These are phyloP conservation scores for Hiodon tergisus DNA, from an alignment of 2,113 vertebrate species.

Conservation along the genomic window DNA sequence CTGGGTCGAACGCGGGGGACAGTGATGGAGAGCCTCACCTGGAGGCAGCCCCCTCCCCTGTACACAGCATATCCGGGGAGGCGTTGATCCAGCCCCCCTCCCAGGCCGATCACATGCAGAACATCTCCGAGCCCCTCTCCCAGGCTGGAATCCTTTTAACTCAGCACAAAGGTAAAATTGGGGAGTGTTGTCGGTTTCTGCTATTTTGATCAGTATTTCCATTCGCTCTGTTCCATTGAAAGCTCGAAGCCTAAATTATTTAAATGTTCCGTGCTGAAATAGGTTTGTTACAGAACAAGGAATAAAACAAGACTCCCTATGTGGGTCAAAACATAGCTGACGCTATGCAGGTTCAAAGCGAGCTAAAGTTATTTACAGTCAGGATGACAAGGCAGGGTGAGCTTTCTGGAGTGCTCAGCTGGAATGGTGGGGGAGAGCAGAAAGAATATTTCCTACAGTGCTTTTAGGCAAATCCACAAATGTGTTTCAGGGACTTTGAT, in stretches of 20 bases:
- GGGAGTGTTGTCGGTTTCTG: background rate
- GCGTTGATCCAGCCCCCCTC: background rate
- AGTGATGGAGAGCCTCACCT: background rate
- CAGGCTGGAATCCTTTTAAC: background rate
- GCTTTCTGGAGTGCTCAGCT: background rate
- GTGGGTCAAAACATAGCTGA: background rate
- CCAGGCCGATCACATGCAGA: background rate
- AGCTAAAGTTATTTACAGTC: conserved; percentile 2
- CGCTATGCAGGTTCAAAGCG: background rate
- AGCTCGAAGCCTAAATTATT: background rate
- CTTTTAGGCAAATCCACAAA: background rate
- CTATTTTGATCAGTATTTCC: no score
- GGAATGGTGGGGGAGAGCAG: background rate
- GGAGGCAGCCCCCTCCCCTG: background rate
- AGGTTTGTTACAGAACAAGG: background rate
- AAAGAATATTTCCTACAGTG: background rate
- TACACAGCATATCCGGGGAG: background rate
- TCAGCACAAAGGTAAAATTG: conserved; percentile 16
- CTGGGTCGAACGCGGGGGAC: background rate
- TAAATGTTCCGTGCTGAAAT: background rate
- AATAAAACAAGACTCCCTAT: background rate
- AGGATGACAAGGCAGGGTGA: background rate
- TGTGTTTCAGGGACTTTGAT: no score
- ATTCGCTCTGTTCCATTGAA: background rate
- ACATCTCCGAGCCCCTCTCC: background rate